These are phyloP conservation scores for Cottus gobio DNA, from an alignment of 2,113 vertebrate genomes.

Conservation along the genomic window DNA sequence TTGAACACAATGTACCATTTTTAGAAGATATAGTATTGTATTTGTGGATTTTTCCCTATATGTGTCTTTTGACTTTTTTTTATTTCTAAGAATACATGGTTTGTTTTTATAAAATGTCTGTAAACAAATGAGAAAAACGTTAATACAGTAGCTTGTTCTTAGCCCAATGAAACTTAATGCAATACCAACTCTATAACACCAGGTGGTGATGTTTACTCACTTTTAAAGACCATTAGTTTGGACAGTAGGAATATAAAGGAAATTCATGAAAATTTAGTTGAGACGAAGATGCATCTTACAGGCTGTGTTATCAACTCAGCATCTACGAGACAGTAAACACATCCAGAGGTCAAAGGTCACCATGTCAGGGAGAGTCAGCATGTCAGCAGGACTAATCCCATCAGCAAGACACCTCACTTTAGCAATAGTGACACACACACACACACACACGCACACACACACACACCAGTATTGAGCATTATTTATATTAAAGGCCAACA, in stretches of 20 bases:
- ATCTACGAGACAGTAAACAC: background rate
- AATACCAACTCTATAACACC: constrained; percentile 6
- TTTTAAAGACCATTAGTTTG: background rate
- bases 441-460: background rate
- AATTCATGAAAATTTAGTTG: background rate
- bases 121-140: background rate
- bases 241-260: background rate
- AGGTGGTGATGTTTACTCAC: constrained; percentile 26
- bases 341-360: constrained; percentile 23
- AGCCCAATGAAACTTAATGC: background rate
- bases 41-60: too few species aligned
- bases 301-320: background rate
- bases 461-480: background rate
- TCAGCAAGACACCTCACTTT: constrained; percentile 26
- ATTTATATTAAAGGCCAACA: too few species aligned
- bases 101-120: background rate
- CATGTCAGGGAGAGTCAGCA: constrained; percentile 2
- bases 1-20: background rate
- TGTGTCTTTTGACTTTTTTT: background rate
- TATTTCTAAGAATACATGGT: background rate
- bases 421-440: background rate
- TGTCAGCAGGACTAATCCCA: constrained; percentile 44
- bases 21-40: background rate
- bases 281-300: background rate
- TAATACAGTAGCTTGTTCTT: background rate